Evolutionary conservation across 2,888 invertebrate genomes (phyloP).

Genomic region (Tineola bisselliella): DNA sequence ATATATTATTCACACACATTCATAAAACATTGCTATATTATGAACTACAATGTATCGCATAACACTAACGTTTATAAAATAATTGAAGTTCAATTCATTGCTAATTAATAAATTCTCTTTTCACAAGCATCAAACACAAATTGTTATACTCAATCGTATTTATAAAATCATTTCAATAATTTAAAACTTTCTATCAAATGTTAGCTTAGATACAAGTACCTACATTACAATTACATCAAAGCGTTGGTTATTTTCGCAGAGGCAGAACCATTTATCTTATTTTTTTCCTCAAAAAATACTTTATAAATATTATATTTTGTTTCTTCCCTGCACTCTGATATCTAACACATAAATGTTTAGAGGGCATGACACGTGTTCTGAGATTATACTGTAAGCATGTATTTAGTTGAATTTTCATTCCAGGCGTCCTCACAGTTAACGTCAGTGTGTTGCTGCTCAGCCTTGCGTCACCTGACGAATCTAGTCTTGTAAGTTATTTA

Average conservation of each 20-base stretch:
- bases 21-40: not conserved
- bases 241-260: not conserved
- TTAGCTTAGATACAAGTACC: too few species aligned
- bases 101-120: conserved; percentile 44
- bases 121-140: conserved; percentile 61
- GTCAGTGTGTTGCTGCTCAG: conserved; percentile 93
- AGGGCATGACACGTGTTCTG: not conserved
- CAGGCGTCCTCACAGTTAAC: conserved; percentile 92
- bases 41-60: not conserved
- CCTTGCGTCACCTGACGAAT: conserved; percentile 95
- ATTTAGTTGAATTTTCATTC: conserved; percentile 30
- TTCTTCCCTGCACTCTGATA: not conserved
- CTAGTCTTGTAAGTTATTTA: conserved; percentile 84
- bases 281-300: not conserved
- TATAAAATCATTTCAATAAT: not conserved
- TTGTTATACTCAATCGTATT: not conserved
- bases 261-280: not conserved
- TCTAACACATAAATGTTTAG: not conserved
- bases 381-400: not conserved
- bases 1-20: not conserved
- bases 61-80: not conserved
- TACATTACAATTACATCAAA: not conserved
- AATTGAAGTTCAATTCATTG: not conserved
- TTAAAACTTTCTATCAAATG: not conserved
- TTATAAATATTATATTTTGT: not conserved